Evolutionary conservation across 2,113 vertebrate species (phyloP), one percentile per base, ranked within the genome.

Genomic region (Parus major): DNA sequence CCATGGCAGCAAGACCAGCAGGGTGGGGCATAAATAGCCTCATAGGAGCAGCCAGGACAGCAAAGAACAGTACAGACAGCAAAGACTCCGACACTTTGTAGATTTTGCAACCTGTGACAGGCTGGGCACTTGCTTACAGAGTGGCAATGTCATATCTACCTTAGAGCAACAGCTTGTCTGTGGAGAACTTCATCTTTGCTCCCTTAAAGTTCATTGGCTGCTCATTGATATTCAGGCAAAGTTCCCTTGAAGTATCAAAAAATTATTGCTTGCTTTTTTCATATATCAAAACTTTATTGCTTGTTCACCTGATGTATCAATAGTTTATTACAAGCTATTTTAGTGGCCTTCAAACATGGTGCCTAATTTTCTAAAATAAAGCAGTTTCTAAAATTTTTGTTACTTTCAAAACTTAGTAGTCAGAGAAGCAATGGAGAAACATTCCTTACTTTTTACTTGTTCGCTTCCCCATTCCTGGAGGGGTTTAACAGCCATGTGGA

Each of bases 221-320:
- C 33, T 59, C 21, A 6, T 0, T 60, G 53, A 27, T 25, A 59
- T 7, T 27, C 63, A 44, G 3, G 13, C 1, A 9, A 59, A 68
- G 36, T 10, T 60, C 46, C 17, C 11, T 15, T 36, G 7, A 66
- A 31, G 17, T 14, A 60, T 33, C 9, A 52, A 18, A 66, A 27
- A 15, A 8, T 44, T 22, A 36, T 7, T 68, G 22, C 2, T 31
- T 31, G 7, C 5, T 31, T 12, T 76, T 36, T 36, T 23, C 33
- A 36, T 25, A 0, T 18, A 77, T 15, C 27, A 52, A 44, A 76
- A 14, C 12, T 36, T 42, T 6, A 59, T 22, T 60, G 21, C 44
- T 35, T 11, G 3, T 15, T 76, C 1, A 0, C 36, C 35, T 22
- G 24, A 42, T 31, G 10, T 9, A 57, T 7, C 71, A 66, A 41